These are phyloP conservation scores for Ennomos erosarius DNA, from an alignment of 2,888 invertebrate species.

Conservation along the genomic window DNA sequence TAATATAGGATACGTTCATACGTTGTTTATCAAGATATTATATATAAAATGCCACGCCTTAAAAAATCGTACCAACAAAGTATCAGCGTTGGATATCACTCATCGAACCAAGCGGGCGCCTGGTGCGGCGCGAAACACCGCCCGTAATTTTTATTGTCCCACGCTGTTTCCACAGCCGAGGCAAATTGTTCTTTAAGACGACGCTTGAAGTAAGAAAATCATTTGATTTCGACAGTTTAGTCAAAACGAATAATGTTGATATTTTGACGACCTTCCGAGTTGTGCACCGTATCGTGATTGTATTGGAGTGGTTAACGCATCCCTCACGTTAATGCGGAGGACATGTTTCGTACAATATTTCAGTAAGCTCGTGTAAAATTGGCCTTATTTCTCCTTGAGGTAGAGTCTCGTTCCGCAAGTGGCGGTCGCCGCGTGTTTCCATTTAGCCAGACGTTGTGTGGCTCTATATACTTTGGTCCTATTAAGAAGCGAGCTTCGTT, in stretches of 20 bases:
- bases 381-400: conserved; percentile 50
- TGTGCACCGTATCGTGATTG: conserved; percentile 72
- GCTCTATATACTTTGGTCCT: conserved; percentile 73
- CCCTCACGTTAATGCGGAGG: conserved; percentile 64
- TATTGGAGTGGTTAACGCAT: conserved; percentile 71
- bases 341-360: conserved; percentile 58
- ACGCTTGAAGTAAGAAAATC: conserved; percentile 62
- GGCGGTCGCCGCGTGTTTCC: conserved; percentile 56
- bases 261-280: conserved; percentile 67
- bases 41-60: conserved; percentile 46
- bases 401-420: conserved; percentile 56
- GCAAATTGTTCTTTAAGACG: conserved; percentile 70
- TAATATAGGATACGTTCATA: conserved; percentile 2
- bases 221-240: conserved; percentile 57
- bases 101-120: conserved; percentile 70
- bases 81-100: conserved; percentile 71
- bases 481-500: conserved; percentile 71
- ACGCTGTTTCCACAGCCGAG: conserved; percentile 54
- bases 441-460: conserved; percentile 69
- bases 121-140: conserved; percentile 67
- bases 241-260: conserved; percentile 77
- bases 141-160: conserved; percentile 78
- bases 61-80: conserved; percentile 68
- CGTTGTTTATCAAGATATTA: conserved; percentile 25
- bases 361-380: conserved; percentile 51